Base-by-base conservation (phyloP, 1,140 invertebrate species). In the Drusus annulatus region DNA sequence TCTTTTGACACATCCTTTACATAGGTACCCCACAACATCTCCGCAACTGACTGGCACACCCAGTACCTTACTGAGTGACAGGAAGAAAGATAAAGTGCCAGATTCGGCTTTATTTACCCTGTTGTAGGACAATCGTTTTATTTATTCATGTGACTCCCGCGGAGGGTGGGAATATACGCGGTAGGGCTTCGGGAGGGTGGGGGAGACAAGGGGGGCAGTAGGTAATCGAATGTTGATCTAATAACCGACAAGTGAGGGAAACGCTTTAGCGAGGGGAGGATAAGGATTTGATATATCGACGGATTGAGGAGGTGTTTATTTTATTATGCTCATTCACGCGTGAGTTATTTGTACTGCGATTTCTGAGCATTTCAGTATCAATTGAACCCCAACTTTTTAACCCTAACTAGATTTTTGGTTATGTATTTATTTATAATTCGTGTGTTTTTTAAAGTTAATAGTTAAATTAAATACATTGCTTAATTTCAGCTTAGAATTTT, bases 51-150 rank as follows among this genome's bases (percentile, higher is more conserved):
- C 16, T 50, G 15, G 17, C 31, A 45, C 17, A 19, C 17, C 31
- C 17, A 75, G 3, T 31, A 58, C 54, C 36, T 58, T 17, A 28
- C 60, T 21, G 62, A 77, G 58, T 76, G 73, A 76, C 77, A 50
- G 69, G 73, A 45, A 23, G 75, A 31, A 60, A 76, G 74, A 81
- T 77, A 81, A 78, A 78, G 62, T 65, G 76, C 45, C 76, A 62
- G 69, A 78, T 58, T 68, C 25, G 73, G 76, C 51, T 79, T 68
- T 78, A 78, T 65, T 78, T 65, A 68, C 76, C 75, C 77, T 82
- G 68, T 82, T 80, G 65, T 54, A 74, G 78, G 71, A 82, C 81
- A 82, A 82, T 74, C 81, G 74, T 76, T 76, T 82, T 82, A 82
- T 80, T 82, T 82, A 82, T 82, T 82, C 81, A 82, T 82, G 80